Evolutionary conservation across 2,797 vertebrate species (phyloP).

Genomic region (Poeciliopsis presidionis): DNA sequence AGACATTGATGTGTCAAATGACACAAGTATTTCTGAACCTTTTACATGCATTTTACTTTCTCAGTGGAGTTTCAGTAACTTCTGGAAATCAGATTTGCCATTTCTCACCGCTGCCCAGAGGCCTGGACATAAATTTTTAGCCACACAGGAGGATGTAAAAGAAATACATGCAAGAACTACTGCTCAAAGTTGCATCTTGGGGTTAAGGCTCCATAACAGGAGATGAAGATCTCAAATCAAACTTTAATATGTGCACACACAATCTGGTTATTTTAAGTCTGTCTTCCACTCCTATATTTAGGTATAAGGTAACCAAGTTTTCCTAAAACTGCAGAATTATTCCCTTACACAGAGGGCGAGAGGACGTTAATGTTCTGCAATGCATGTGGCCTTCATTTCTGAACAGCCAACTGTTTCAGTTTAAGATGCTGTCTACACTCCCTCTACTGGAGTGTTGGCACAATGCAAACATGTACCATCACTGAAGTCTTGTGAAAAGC

Average conservation of each 20-base stretch:
- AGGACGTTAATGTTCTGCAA: neutral
- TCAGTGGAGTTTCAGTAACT: neutral
- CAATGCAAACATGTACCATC: conserved; percentile 33
- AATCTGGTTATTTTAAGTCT: too few relatives aligned
- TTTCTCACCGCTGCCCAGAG: neutral
- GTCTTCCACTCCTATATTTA: too few relatives aligned
- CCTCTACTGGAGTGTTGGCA: conserved; percentile 71
- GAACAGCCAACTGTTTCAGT: neutral
- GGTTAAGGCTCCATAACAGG: neutral
- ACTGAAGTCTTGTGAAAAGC: neutral
- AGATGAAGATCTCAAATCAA: neutral
- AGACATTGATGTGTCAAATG: neutral
- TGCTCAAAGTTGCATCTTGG: neutral
- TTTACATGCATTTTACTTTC: neutral
- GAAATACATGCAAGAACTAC: neutral
- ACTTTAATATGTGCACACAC: neutral
- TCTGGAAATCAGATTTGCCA: neutral
- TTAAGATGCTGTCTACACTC: conserved; percentile 59
- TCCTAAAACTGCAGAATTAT: neutral
- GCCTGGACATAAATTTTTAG: neutral
- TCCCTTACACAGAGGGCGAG: neutral
- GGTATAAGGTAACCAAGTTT: too few relatives aligned
- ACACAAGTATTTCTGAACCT: neutral
- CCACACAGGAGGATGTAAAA: neutral
- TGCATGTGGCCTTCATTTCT: neutral